Percentiles rank a stretch among this genome's conserved stretches.
These are phyloP conservation scores for Sthenelais limicola DNA, from an alignment of 2,888 invertebrate species.

Conservation along the genomic window DNA sequence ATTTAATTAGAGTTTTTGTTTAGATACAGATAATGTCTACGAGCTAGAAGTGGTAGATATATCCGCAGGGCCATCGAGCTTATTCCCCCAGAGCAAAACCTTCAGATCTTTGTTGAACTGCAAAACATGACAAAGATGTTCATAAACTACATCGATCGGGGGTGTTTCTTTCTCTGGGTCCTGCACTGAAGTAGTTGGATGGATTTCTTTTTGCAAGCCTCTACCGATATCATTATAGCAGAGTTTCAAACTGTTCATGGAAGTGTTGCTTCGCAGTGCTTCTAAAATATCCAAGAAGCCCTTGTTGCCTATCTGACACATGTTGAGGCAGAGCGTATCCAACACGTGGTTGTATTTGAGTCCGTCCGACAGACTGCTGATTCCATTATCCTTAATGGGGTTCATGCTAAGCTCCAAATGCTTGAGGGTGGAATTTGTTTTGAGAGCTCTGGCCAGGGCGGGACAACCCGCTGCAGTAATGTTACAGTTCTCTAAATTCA, in stretches of 20 bases:
- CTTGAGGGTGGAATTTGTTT: constrained; percentile 59
- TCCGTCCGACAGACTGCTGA: constrained; percentile 61
- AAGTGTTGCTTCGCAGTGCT: constrained; percentile 62
- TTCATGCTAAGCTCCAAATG: constrained; percentile 67
- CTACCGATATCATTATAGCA: constrained; percentile 68
- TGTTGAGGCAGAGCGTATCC: constrained; percentile 66
- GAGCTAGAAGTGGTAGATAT: too few relatives aligned
- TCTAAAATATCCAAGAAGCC: constrained; percentile 66
- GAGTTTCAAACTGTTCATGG: constrained; percentile 63
- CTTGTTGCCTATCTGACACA: constrained; percentile 69
- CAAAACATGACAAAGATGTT: constrained; percentile 64
- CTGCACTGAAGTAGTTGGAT: not conserved
- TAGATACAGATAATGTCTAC: too few relatives aligned
- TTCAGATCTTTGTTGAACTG: constrained; percentile 67
- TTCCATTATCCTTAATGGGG: constrained; percentile 63
- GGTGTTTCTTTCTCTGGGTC: constrained; percentile 6
- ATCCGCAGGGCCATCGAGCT: constrained; percentile 60
- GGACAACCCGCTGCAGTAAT: constrained; percentile 62
- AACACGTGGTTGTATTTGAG: constrained; percentile 61
- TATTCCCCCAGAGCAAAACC: constrained; percentile 69
- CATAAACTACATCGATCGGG: constrained; percentile 55
- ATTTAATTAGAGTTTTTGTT: too few relatives aligned
- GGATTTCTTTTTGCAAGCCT: not conserved
- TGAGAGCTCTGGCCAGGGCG: constrained; percentile 61
- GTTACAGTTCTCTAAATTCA: constrained; percentile 68